phyloP scores from a whole-genome alignment of 2,888 invertebrate species.

The Ametastegia equiseti region DNA sequence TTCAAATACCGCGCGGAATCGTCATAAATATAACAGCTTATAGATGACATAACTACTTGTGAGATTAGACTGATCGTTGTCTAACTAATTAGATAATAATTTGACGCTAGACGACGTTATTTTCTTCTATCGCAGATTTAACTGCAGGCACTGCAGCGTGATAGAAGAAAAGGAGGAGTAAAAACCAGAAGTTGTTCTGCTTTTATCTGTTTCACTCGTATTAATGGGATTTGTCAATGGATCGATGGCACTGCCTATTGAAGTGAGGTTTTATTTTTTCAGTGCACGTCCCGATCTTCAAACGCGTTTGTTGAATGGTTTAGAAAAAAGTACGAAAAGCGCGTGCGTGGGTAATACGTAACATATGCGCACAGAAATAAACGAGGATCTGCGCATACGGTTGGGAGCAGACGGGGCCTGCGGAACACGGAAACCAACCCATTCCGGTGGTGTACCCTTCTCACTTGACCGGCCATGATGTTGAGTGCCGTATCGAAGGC shows the following conservation, averaged over 20 bases:
- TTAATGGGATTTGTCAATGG: no score
- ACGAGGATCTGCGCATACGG: slow-evolving; percentile 21
- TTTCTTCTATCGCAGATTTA: neutral
- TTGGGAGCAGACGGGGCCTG: neutral
- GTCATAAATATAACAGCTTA: neutral
- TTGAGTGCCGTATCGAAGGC: slow-evolving; percentile 80
- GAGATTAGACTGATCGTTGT: neutral
- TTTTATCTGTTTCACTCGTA: no score
- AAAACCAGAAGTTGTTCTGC: no score
- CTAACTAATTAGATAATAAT: neutral
- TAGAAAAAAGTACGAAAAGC: neutral
- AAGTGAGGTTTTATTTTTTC: no score
- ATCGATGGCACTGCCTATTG: no score
- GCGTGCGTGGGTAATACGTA: slow-evolving; percentile 37
- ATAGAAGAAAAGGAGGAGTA: no score
- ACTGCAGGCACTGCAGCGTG: no score
- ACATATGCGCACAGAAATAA: slow-evolving; percentile 45
- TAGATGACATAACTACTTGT: neutral
- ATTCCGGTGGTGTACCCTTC: slow-evolving; percentile 63
- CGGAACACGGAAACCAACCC: slow-evolving; percentile 46
- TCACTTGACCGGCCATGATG: slow-evolving; percentile 77
- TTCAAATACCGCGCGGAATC: neutral
- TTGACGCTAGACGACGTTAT: neutral
- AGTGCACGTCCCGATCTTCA: neutral
- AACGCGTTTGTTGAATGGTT: neutral